Conservation (phyloP, 2,888 invertebrate species). For the Eudasyphora cyanicolor region DNA sequence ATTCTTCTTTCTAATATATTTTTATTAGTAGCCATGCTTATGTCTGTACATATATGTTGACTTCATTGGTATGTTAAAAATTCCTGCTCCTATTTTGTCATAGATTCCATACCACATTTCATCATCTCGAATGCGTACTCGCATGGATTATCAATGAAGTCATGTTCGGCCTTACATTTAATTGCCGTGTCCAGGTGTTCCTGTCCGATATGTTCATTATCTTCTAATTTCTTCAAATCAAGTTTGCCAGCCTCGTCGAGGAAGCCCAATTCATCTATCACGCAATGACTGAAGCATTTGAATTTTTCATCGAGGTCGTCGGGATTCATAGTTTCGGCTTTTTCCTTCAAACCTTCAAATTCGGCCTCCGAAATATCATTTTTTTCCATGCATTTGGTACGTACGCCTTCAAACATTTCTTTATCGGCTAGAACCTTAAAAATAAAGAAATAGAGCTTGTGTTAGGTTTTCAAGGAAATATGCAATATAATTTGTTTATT, state of each 20-base stretch:
- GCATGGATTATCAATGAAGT: constrained; percentile 53
- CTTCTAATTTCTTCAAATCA: constrained; percentile 7
- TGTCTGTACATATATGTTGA: too few species aligned
- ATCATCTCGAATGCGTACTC: constrained; percentile 49
- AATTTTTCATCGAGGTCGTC: constrained; percentile 19
- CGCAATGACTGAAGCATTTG: constrained; percentile 50
- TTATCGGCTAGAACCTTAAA: not conserved
- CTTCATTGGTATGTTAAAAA: too few species aligned
- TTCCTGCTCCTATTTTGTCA: not conserved
- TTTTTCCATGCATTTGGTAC: constrained; percentile 9
- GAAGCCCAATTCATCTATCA: constrained; percentile 28
- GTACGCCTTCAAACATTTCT: not conserved
- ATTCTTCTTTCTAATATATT: too few species aligned
- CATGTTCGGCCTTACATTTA: constrained; percentile 54
- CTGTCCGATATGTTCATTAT: not conserved
- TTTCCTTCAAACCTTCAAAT: not conserved
- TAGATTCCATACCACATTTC: not conserved
- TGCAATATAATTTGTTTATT: not conserved
- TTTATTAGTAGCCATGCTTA: too few species aligned
- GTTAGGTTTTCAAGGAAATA: not conserved
- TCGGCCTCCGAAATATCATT: constrained; percentile 25
- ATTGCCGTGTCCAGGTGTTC: not conserved
- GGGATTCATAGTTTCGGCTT: not conserved
- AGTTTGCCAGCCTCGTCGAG: constrained; percentile 45
- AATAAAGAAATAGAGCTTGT: not conserved